These are phyloP conservation scores for Chrosomus eos DNA, from an alignment of 2,797 vertebrate genomes.

Conservation along the genomic window DNA sequence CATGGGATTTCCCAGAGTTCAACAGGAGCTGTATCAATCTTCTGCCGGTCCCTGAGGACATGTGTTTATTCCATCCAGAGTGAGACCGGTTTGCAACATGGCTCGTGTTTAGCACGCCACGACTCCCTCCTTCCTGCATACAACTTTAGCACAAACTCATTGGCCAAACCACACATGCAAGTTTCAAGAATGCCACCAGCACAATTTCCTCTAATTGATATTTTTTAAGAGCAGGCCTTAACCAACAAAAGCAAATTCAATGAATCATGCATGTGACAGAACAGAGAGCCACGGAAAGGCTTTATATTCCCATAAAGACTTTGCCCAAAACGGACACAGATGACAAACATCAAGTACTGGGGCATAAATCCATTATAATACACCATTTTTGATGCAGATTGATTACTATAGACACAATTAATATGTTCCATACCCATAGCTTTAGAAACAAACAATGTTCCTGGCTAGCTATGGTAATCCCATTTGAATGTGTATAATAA, in stretches of 20 bases:
- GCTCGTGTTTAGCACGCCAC: constrained; percentile 67
- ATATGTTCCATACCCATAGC: background rate
- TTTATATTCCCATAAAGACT: constrained; percentile 63
- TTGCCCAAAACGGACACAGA: constrained; percentile 47
- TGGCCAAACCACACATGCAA: constrained; percentile 63
- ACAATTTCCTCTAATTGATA: constrained; percentile 69
- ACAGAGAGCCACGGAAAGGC: constrained; percentile 60
- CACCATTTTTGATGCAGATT: constrained; percentile 6
- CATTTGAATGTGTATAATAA: background rate
- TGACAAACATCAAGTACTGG: constrained; percentile 39
- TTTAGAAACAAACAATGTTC: background rate
- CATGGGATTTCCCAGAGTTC: constrained; percentile 78
- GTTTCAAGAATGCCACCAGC: constrained; percentile 67
- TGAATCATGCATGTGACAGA: constrained; percentile 61
- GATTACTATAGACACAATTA: constrained; percentile 19
- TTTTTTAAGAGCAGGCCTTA: constrained; percentile 66
- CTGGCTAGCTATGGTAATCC: constrained; percentile 18
- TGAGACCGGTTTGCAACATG: constrained; percentile 67
- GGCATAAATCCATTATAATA: constrained; percentile 34
- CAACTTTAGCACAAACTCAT: constrained; percentile 43
- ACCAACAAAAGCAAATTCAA: constrained; percentile 63
- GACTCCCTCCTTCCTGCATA: constrained; percentile 39
- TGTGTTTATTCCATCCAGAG: constrained; percentile 70
- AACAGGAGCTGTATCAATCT: constrained; percentile 76
- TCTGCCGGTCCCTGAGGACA: constrained; percentile 64